Evolutionary conservation across 2,888 invertebrate species (phyloP), one percentile per base, ranked within the genome.

Genomic region (Leptopilina syphax): DNA sequence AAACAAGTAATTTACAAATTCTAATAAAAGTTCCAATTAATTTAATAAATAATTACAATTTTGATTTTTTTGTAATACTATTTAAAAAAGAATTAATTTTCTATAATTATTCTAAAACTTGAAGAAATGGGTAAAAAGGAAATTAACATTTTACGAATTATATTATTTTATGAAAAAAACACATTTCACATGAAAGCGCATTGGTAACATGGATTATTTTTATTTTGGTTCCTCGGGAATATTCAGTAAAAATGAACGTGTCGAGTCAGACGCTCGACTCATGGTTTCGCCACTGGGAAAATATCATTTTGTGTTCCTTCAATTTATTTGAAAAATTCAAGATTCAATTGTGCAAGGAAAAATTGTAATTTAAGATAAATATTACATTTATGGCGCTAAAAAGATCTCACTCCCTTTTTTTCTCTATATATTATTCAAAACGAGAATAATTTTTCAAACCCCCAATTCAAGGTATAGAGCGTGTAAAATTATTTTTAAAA

Each of bases 321-420:
- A 63, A 63, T 63, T 63, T 63, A 63, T 63, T 63, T 63, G 63
- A 63, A 63, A 63, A 63, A 63, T 63, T 63, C 63, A 18, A 63
- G 24, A 63, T 63, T 63, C 63, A 63, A 63, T 63, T 63, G 63
- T n/a, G 63, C 18, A 63, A 44, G 63, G n/a, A 18, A 63, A 63
- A 63, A 24, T 63, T 63, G n/a, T 63, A 63, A 63, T 63, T 63
- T 63, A 24, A 63, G 63, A 63, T 63, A 63, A 63, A 63, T 63
- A 63, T 63, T 63, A 63, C 9, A n/a, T 9, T 63, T 9, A 24
- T 3, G 18, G 24, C 7, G 24, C 4, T n/a, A 63, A 24, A 24
- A 24, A 63, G 7, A 44, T 44, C 44, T 44, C 44, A 7, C 44
- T 44, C 44, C 8, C 44, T 44, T 44, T 44, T 44, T 44, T 44